phyloP scores from a whole-genome alignment of 2,113 vertebrate genomes.

The Phrynosoma platyrhinos region DNA sequence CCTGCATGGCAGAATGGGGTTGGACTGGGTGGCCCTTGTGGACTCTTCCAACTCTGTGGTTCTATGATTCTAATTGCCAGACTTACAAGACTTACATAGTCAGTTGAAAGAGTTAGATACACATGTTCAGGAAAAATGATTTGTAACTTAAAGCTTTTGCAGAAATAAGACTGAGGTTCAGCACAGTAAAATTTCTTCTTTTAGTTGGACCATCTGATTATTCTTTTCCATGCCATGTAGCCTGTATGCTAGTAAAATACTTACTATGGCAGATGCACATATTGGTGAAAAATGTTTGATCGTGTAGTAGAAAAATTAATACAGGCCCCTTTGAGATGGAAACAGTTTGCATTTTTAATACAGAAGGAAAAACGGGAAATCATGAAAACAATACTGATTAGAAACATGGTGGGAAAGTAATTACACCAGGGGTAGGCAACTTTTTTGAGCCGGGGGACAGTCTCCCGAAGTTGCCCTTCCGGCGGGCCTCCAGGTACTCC shows the following conservation, averaged over 20 bases:
- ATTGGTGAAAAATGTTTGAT: not conserved
- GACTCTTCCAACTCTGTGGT: too few species aligned
- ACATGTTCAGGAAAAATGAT: not conserved
- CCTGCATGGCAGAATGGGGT: too few species aligned
- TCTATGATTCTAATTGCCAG: too few species aligned
- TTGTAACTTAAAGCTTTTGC: not conserved
- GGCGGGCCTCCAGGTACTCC: too few species aligned
- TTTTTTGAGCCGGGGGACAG: too few species aligned
- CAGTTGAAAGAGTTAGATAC: not conserved
- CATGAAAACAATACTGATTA: not conserved
- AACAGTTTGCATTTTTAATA: not conserved
- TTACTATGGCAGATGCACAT: not conserved
- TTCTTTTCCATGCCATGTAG: not conserved
- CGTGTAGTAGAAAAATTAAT: not conserved
- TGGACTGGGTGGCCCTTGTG: too few species aligned
- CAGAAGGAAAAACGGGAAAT: not conserved
- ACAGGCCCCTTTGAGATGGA: not conserved
- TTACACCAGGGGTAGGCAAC: too few species aligned
- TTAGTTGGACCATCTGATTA: not conserved
- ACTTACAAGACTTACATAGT: too few species aligned
- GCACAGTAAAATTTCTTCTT: not conserved
- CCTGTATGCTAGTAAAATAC: not conserved
- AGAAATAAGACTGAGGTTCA: not conserved
- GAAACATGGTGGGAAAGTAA: not conserved
- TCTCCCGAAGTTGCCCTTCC: too few species aligned